Base-by-base conservation (phyloP, 2,113 vertebrate genomes). In the Taurulus bubalis region DNA sequence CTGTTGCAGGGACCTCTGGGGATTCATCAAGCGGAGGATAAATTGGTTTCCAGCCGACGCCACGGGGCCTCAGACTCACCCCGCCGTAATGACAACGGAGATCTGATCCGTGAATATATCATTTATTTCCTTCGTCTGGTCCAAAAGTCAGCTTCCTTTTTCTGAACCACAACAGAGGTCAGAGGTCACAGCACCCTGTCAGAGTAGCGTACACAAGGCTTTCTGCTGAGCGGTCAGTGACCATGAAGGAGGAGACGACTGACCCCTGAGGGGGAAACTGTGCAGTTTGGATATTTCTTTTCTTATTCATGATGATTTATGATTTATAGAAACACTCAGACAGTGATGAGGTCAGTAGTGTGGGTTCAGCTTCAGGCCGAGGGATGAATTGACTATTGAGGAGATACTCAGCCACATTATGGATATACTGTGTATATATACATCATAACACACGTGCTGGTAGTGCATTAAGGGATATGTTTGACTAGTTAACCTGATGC, bases 21-120 rank as follows among this genome's bases (percentile, higher is more conserved):
- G 63, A 92, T 85, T 79, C 83, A 91, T 93, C 90, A 87, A 81
- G 60, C 30, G 82, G 30, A 75, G 56, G 76, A 32, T 72, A 88
- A 89, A 91, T 88, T 81, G 81, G 79, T 88, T 89, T 93, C 90
- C 78, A 81, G 84, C 79, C 60, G 77, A 80, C 78, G 85, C 88
- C 65, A 26, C 56, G 62, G 82, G 86, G 87, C 88, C 71, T 81
- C 64, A 63, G 62, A 71, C 4, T n/a, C n/a, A n/a, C 45, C 51
- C 69, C 14, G 0, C 10, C 22, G 12, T 40, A 65, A 74, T 79
- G 60, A 77, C 71, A 71, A 81, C 40, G 14, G 0, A 20, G 59
- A 77, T 45, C 71, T 55, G 24, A 71, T 28, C 64, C 45, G 49
- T 56, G 30, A 45, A 38, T 58, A 30, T 38, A 47, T 68, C 18